Percentiles rank a stretch among this genome's conserved stretches.
phyloP scores from a whole-genome alignment of 2,888 invertebrate species.

The Latrodectus hesperus region DNA sequence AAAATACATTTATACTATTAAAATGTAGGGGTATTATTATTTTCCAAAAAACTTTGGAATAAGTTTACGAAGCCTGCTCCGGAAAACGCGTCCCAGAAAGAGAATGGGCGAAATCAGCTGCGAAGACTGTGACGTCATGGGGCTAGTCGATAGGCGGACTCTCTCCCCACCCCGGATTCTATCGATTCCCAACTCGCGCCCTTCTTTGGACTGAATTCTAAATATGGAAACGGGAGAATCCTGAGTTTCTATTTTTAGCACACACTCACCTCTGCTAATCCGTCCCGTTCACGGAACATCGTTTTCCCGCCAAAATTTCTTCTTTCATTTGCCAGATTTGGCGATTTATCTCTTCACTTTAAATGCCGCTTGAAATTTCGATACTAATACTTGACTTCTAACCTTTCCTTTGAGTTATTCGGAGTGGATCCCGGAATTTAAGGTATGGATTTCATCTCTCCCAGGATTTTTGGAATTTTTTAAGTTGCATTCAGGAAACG shows the following conservation, averaged over 20 bases:
- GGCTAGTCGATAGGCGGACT: conserved; percentile 9
- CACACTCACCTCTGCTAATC: not conserved
- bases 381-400: not conserved
- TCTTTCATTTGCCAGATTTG: not conserved
- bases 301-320: not conserved
- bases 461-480: too few relatives aligned
- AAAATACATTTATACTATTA: too few relatives aligned
- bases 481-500: too few relatives aligned
- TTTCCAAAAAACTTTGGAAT: too few relatives aligned
- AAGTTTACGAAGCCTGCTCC: not conserved
- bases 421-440: not conserved
- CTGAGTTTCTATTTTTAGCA: conserved; percentile 6
- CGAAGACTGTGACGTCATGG: conserved; percentile 36
- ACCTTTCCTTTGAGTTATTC: not conserved
- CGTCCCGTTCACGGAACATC: conserved; percentile 2
- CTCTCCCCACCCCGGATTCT: conserved; percentile 25
- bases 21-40: too few relatives aligned
- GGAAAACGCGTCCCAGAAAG: not conserved
- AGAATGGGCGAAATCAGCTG: conserved; percentile 12
- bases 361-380: not conserved
- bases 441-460: too few relatives aligned
- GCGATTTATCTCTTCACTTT: not conserved
- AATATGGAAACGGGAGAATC: conserved; percentile 54
- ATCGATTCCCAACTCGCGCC: conserved; percentile 36
- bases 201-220: conserved; percentile 39